A percentile compares a stretch with the other conserved stretches of the same genome.
These are phyloP conservation scores for Tenthredo distinguenda DNA, from an alignment of 2,888 invertebrate species.

Conservation along the genomic window DNA sequence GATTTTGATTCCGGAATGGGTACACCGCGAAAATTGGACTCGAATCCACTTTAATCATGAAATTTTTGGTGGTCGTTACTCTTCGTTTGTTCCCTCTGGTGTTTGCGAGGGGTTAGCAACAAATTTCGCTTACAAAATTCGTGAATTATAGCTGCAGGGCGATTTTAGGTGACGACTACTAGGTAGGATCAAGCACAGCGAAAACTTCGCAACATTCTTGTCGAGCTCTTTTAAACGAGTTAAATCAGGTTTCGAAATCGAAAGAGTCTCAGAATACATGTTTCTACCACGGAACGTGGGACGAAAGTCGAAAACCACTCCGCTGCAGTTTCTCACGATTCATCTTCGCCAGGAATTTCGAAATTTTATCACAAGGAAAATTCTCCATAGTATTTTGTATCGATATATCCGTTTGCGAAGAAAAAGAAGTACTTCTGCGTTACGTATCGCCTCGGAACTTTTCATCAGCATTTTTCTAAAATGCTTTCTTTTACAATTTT, in stretches of 20 bases:
- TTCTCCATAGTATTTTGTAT: background rate
- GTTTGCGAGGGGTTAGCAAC: background rate
- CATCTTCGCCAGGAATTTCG: background rate
- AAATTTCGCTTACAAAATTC: slow-evolving; percentile 6
- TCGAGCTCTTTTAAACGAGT: background rate
- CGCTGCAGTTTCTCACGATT: background rate
- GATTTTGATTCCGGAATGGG: background rate
- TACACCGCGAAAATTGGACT: background rate
- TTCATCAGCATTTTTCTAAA: background rate
- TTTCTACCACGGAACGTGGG: background rate
- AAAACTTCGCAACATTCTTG: background rate
- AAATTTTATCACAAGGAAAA: background rate
- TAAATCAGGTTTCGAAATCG: background rate
- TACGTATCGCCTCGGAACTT: background rate
- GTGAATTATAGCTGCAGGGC: background rate
- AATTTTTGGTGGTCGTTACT: slow-evolving; percentile 1
- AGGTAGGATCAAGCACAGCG: background rate
- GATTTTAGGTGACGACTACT: background rate
- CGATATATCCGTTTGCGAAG: background rate
- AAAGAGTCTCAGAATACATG: background rate
- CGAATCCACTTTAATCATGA: slow-evolving; percentile 17
- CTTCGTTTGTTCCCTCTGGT: background rate
- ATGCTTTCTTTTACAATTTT: background rate
- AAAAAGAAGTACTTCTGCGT: background rate
- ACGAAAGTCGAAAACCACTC: background rate